Conservation (phyloP, 2,797 vertebrate genomes). For the Dendrocincla tyrannina region DNA sequence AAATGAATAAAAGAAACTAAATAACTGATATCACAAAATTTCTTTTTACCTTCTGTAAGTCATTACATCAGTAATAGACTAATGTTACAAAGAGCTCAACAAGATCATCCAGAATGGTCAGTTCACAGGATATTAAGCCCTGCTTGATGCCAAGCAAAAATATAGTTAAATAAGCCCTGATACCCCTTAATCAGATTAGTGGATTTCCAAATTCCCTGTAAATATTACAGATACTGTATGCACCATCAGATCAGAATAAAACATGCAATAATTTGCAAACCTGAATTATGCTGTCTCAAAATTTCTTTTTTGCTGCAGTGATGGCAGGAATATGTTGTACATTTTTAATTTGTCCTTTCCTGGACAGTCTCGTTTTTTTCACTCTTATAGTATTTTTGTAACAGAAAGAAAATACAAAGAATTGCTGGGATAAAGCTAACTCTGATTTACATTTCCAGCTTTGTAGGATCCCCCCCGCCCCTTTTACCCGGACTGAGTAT, state of each 20-base stretch:
- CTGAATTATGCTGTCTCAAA: not conserved
- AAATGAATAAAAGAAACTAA: constrained; percentile 52
- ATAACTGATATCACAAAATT: not conserved
- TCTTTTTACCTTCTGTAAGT: not conserved
- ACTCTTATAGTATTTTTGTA: not conserved
- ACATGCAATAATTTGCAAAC: not conserved
- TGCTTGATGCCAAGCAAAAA: constrained; percentile 7
- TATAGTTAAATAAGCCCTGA: not conserved
- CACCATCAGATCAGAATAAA: not conserved
- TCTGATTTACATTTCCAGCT: not conserved
- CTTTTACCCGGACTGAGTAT: not conserved
- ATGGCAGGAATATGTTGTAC: not conserved
- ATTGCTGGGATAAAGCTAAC: not conserved
- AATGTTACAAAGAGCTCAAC: not conserved
- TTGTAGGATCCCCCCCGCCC: not conserved
- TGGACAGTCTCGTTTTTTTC: not conserved
- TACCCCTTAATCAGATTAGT: not conserved
- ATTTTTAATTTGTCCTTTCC: not conserved
- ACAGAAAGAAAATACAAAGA: not conserved
- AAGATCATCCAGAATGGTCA: not conserved
- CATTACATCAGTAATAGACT: not conserved
- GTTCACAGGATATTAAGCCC: not conserved
- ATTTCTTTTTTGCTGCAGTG: not conserved
- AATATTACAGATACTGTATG: not conserved
- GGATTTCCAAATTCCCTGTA: not conserved